A percentile compares a stretch with the other conserved stretches of the same genome.
Evolutionary conservation across 2,797 vertebrate species (phyloP).

Genomic region (Mormyrus proboscirostris): DNA sequence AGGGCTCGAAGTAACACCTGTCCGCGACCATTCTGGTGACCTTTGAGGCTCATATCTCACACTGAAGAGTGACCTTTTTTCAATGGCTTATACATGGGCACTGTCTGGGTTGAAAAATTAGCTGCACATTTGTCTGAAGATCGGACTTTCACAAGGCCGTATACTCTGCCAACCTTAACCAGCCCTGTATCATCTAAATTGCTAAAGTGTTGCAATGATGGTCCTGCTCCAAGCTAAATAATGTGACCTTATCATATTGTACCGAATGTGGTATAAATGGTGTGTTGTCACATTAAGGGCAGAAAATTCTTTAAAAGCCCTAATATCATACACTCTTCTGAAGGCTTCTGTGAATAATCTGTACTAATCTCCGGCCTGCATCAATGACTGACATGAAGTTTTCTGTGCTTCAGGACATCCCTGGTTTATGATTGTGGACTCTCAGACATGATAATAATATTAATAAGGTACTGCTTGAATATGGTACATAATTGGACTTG

Average conservation of each 20-base stretch:
- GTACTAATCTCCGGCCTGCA: neutral
- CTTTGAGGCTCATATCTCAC: neutral
- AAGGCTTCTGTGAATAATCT: neutral
- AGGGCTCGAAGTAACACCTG: neutral
- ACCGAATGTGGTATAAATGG: neutral
- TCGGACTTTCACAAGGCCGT: neutral
- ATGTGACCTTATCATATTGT: neutral
- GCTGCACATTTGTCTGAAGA: neutral
- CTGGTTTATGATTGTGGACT: neutral
- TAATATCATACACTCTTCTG: neutral
- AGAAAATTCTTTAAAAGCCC: neutral
- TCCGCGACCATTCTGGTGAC: neutral
- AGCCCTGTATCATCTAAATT: neutral
- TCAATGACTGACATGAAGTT: neutral
- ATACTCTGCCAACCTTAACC: neutral
- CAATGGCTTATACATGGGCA: neutral
- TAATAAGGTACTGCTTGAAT: neutral
- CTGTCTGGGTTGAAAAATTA: neutral
- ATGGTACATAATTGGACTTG: neutral
- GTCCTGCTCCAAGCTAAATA: neutral
- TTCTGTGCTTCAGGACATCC: neutral
- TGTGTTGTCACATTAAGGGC: neutral
- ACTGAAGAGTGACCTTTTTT: slow-evolving; percentile 1
- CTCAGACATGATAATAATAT: neutral
- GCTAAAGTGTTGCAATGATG: neutral